These are phyloP conservation scores for Phortica magna DNA, from an alignment of 2,888 invertebrate genomes.

Conservation along the genomic window DNA sequence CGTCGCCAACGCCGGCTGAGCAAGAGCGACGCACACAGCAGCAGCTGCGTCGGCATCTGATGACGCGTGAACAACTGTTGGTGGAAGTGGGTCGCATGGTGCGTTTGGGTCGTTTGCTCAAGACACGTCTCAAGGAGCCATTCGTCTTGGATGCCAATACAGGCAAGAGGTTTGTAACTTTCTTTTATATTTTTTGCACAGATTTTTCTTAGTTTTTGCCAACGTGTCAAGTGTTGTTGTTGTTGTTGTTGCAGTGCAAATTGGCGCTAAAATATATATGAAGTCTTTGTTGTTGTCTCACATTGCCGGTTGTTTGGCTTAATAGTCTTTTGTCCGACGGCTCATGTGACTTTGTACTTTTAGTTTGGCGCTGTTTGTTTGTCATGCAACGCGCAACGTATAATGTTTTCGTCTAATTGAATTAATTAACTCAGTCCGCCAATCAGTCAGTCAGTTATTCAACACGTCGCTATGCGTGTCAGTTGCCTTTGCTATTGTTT, in stretches of 20 bases:
- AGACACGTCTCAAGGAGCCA: slow-evolving; percentile 84
- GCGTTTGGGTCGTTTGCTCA: slow-evolving; percentile 83
- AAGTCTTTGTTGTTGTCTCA: not conserved
- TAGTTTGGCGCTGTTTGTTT: no score
- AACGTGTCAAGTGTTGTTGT: slow-evolving; percentile 6
- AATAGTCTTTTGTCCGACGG: no score
- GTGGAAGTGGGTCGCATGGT: slow-evolving; percentile 87
- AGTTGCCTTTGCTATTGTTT: slow-evolving; percentile 7
- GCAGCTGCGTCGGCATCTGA: slow-evolving; percentile 80
- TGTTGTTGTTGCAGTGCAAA: not conserved
- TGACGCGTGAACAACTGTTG: slow-evolving; percentile 82
- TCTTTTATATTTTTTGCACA: not conserved
- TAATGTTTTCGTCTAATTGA: no score
- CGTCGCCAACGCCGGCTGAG: slow-evolving; percentile 76
- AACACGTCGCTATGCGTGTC: not conserved
- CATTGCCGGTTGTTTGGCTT: not conserved
- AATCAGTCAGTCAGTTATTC: no score
- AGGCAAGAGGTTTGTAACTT: slow-evolving; percentile 72
- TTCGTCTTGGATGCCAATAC: slow-evolving; percentile 77
- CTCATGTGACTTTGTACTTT: no score
- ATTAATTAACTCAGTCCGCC: no score
- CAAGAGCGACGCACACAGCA: slow-evolving; percentile 73
- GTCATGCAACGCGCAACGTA: no score
- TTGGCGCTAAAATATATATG: slow-evolving; percentile 9
- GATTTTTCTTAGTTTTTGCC: no score